A percentile compares a stretch with the other conserved stretches of the same genome.
phyloP scores from a whole-genome alignment of 2,888 invertebrate genomes.

The Parnassius mnemosyne region DNA sequence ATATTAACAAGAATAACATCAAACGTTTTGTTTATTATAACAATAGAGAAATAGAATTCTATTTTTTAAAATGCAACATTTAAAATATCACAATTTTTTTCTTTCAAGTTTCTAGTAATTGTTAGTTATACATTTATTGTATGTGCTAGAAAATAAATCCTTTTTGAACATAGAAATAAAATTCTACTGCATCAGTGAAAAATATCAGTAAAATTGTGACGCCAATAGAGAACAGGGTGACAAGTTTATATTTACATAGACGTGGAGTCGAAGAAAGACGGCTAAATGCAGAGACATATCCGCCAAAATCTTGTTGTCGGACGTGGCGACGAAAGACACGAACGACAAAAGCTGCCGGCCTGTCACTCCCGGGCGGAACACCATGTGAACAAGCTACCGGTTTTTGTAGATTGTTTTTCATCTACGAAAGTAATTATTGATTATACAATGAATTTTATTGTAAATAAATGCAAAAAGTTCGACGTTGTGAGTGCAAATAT shows the following conservation, averaged over 20 bases:
- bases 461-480: too few relatives aligned
- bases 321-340: constrained; percentile 57
- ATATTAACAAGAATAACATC: too few relatives aligned
- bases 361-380: constrained; percentile 15
- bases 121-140: too few relatives aligned
- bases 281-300: constrained; percentile 45
- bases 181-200: neutral
- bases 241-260: constrained; percentile 57
- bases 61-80: too few relatives aligned
- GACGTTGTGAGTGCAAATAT: too few relatives aligned
- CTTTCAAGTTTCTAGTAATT: too few relatives aligned
- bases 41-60: too few relatives aligned
- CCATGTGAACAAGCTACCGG: constrained; percentile 21
- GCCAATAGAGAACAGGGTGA: constrained; percentile 46
- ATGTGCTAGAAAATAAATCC: too few relatives aligned
- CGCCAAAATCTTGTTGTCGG: constrained; percentile 48
- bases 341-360: constrained; percentile 41
- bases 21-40: too few relatives aligned
- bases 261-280: constrained; percentile 32
- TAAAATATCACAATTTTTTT: too few relatives aligned
- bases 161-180: too few relatives aligned
- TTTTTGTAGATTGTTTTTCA: constrained; percentile 5
- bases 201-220: constrained; percentile 26
- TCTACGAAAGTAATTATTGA: constrained; percentile 1
- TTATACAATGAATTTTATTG: constrained; percentile 1